Percentiles rank a stretch among this genome's conserved stretches.
These are phyloP conservation scores for Pinctada fucata DNA, from an alignment of 2,888 invertebrate genomes.

Conservation along the genomic window DNA sequence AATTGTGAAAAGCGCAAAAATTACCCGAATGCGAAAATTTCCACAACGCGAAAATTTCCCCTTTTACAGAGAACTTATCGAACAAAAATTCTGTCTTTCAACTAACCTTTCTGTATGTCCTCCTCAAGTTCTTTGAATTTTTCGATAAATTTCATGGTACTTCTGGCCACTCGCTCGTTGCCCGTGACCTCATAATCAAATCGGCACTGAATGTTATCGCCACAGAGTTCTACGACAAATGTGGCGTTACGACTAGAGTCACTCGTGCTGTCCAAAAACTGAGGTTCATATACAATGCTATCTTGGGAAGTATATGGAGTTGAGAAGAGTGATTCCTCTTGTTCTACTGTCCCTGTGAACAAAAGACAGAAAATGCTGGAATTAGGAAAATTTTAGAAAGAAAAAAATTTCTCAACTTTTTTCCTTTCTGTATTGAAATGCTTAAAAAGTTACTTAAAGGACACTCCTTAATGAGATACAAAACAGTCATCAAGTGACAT, in stretches of 20 bases:
- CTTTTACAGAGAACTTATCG: too few relatives aligned
- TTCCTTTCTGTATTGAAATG: not conserved
- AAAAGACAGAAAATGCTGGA: not conserved
- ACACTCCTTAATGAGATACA: not conserved
- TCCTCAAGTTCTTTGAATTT: constrained; percentile 57
- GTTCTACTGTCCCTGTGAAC: constrained; percentile 52
- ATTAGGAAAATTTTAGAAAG: not conserved
- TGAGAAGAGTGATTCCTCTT: constrained; percentile 48
- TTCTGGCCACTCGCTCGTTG: constrained; percentile 56
- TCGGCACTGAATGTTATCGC: constrained; percentile 57
- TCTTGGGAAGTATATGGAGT: constrained; percentile 4
- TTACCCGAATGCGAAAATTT: too few relatives aligned
- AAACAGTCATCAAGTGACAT: too few relatives aligned
- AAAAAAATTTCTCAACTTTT: not conserved
- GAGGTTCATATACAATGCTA: constrained; percentile 43
- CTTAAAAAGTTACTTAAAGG: not conserved
- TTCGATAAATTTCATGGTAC: constrained; percentile 59
- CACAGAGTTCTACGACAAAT: constrained; percentile 49
- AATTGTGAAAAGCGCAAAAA: too few relatives aligned
- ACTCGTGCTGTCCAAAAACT: constrained; percentile 49
- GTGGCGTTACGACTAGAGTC: constrained; percentile 47
- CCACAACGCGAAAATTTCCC: too few relatives aligned
- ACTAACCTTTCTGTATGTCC: constrained; percentile 57
- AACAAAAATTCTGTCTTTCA: not conserved
- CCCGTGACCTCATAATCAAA: constrained; percentile 64